These are phyloP conservation scores for Papilio polytes DNA, from an alignment of 1,140 invertebrate species.

Conservation along the genomic window DNA sequence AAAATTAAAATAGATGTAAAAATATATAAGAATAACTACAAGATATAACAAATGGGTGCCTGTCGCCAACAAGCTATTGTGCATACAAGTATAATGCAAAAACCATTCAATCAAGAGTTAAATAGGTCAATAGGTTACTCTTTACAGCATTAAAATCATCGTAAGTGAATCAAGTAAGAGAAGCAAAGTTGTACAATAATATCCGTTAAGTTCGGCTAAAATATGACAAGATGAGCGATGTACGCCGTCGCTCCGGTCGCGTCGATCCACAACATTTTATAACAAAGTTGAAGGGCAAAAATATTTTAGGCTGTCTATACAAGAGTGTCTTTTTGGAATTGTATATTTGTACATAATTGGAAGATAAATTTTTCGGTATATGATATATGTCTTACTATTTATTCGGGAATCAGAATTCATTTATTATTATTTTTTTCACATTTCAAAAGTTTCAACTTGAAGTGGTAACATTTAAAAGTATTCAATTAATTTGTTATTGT, in stretches of 20 bases:
- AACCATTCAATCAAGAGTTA: not conserved
- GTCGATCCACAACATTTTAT: conserved; percentile 21
- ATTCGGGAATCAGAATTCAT: no score
- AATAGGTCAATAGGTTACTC: not conserved
- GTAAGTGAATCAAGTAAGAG: not conserved
- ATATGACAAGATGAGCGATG: conserved; percentile 48
- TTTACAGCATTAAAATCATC: not conserved
- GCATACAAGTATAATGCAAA: not conserved
- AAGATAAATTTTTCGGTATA: no score
- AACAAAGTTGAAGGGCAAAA: conserved; percentile 41
- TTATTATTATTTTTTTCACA: no score
- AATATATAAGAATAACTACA: no score
- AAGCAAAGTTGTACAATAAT: not conserved
- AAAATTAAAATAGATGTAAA: no score
- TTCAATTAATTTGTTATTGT: no score
- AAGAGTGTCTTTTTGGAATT: not conserved
- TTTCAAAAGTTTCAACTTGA: no score
- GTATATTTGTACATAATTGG: not conserved
- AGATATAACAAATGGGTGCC: no score
- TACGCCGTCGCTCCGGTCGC: conserved; percentile 11
- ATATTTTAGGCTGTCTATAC: conserved; percentile 35
- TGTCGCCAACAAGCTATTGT: no score
- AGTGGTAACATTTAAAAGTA: no score
- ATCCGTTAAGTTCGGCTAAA: conserved; percentile 38
- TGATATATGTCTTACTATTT: no score